phyloP scores from a whole-genome alignment of 2,888 invertebrate species.

The Nemotelus nigrinus region DNA sequence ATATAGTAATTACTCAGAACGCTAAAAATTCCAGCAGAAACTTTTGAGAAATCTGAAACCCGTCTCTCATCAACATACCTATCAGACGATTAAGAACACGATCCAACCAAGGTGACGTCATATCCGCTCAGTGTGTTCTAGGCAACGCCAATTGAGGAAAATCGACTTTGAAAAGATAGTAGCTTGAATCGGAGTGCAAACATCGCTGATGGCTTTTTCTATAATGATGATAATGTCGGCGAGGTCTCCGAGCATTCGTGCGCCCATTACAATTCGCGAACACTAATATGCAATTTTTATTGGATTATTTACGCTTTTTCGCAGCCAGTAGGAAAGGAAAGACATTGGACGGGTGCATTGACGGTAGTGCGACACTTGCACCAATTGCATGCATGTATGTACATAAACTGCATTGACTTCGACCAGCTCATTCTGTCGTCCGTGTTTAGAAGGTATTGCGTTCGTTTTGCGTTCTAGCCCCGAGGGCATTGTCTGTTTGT shows the following conservation, averaged over 20 bases:
- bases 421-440: neutral
- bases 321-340: constrained; percentile 14
- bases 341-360: neutral
- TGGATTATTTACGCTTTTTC: neutral
- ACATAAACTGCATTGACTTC: too few species aligned
- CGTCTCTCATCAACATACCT: too few species aligned
- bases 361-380: constrained; percentile 24
- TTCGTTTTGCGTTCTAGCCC: constrained; percentile 39
- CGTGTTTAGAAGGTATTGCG: neutral
- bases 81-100: constrained; percentile 12
- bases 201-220: neutral
- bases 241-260: neutral
- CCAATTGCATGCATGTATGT: neutral
- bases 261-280: neutral
- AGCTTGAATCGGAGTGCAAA: neutral
- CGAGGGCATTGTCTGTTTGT: constrained; percentile 39
- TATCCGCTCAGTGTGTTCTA: constrained; percentile 23
- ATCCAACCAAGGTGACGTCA: constrained; percentile 35
- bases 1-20: neutral
- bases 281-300: neutral
- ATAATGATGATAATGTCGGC: constrained; percentile 9
- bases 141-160: neutral
- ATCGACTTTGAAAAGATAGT: neutral
- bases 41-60: too few species aligned
- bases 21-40: neutral